Conservation (phyloP, 1,140 invertebrate species). For the Pseudomyrmex concolor region DNA sequence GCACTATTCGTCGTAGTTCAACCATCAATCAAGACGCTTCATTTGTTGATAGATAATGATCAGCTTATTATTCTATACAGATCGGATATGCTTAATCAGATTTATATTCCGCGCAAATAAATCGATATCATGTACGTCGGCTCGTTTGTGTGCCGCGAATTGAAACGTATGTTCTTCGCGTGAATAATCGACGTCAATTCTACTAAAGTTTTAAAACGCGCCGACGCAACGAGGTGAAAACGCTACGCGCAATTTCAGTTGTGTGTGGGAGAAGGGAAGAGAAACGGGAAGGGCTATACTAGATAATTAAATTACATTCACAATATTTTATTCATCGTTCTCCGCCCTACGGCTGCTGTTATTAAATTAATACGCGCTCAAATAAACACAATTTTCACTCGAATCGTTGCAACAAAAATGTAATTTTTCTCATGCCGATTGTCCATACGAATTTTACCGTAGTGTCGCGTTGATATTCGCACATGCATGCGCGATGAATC, state of each 20-base stretch:
- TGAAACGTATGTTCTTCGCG: not conserved
- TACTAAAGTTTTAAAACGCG: not conserved
- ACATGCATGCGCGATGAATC: conserved; percentile 25
- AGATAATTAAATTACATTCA: conserved; percentile 48
- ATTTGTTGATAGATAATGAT: not conserved
- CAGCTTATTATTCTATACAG: not conserved
- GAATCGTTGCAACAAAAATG: conserved; percentile 12
- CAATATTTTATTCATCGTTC: conserved; percentile 10
- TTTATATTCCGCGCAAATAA: conserved; percentile 14
- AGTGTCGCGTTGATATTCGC: conserved; percentile 38
- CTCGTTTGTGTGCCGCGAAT: not conserved
- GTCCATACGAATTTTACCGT: conserved; percentile 22
- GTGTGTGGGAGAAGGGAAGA: not conserved
- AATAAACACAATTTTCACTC: conserved; percentile 22
- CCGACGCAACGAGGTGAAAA: conserved; percentile 6
- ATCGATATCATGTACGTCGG: conserved; percentile 11
- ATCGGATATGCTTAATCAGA: conserved; percentile 22
- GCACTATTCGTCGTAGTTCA: not conserved
- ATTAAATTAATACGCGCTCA: conserved; percentile 49
- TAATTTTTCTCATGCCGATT: not conserved
- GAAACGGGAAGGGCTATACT: no score
- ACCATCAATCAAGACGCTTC: not conserved
- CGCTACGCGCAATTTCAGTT: conserved; percentile 26
- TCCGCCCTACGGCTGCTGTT: not conserved
- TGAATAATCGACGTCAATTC: not conserved